Conservation (phyloP, 2,888 invertebrate genomes). For the Hylaea fasciaria region DNA sequence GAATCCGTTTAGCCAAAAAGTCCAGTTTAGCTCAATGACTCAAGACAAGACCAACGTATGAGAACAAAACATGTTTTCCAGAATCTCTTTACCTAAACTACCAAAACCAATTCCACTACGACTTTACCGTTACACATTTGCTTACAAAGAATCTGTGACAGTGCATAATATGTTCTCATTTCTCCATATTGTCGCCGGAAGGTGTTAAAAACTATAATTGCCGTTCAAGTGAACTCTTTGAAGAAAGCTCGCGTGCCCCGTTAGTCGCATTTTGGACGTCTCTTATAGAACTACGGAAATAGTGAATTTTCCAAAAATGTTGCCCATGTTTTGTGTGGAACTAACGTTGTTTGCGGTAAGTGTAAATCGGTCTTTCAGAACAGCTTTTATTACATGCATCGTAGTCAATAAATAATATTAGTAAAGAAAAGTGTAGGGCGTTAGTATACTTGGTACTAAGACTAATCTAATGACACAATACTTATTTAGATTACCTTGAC, state of each 20-base stretch:
- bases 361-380: slow-evolving; percentile 8
- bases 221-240: slow-evolving; percentile 54
- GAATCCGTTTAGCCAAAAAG: not conserved
- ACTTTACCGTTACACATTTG: slow-evolving; percentile 47
- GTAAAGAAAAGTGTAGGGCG: too few species aligned
- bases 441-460: too few species aligned
- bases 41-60: not conserved
- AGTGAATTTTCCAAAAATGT: slow-evolving; percentile 43
- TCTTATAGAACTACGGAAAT: slow-evolving; percentile 14
- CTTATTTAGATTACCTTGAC: too few species aligned
- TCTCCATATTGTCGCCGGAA: slow-evolving; percentile 53
- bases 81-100: not conserved
- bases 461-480: too few species aligned
- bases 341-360: slow-evolving; percentile 35
- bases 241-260: slow-evolving; percentile 60
- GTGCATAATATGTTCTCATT: slow-evolving; percentile 63
- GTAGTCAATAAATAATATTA: too few species aligned
- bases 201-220: slow-evolving; percentile 76
- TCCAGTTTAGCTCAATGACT: too few species aligned
- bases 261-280: slow-evolving; percentile 61
- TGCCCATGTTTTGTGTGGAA: slow-evolving; percentile 23
- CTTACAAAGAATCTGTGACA: slow-evolving; percentile 52
- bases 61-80: not conserved
- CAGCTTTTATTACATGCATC: not conserved
- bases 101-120: slow-evolving; percentile 16